Conservation (phyloP, 2,888 invertebrate genomes). For the Drosophila prostipennis region DNA sequence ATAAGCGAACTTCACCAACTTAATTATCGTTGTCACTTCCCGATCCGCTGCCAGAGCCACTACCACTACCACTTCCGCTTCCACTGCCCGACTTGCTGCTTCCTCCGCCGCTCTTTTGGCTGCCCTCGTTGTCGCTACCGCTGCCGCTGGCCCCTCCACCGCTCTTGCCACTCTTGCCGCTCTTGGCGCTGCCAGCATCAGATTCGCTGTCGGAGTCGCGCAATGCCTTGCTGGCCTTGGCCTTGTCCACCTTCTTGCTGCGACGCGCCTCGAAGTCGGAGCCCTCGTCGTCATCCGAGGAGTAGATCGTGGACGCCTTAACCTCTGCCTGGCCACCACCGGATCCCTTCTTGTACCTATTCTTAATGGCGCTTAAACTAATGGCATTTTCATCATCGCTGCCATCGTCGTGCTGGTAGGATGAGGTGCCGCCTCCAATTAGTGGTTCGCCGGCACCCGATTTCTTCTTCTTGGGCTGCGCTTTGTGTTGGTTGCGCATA, state of each 20-base stretch:
- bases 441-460: constrained; percentile 83
- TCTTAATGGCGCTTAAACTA: constrained; percentile 97
- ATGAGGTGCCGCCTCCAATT: constrained; percentile 77
- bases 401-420: constrained; percentile 88
- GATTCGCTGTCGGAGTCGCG: constrained; percentile 90
- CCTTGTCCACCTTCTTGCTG: constrained; percentile 89
- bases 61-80: constrained; percentile 51
- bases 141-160: constrained; percentile 45
- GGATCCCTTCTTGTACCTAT: constrained; percentile 92
- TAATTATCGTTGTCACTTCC: constrained; percentile 67
- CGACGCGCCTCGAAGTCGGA: constrained; percentile 92
- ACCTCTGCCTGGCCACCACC: constrained; percentile 57
- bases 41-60: constrained; percentile 62
- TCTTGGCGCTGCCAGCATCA: constrained; percentile 80
- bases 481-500: constrained; percentile 87
- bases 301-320: constrained; percentile 89
- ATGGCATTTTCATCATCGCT: constrained; percentile 97
- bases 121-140: constrained; percentile 58
- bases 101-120: constrained; percentile 30
- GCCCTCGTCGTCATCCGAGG: constrained; percentile 91
- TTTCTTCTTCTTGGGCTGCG: constrained; percentile 85
- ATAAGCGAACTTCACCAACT: background rate
- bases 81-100: constrained; percentile 53
- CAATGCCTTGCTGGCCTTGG: constrained; percentile 91
- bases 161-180: constrained; percentile 56